Evolutionary conservation across 1,140 invertebrate species (phyloP).

Genomic region (Panulirus ornatus): DNA sequence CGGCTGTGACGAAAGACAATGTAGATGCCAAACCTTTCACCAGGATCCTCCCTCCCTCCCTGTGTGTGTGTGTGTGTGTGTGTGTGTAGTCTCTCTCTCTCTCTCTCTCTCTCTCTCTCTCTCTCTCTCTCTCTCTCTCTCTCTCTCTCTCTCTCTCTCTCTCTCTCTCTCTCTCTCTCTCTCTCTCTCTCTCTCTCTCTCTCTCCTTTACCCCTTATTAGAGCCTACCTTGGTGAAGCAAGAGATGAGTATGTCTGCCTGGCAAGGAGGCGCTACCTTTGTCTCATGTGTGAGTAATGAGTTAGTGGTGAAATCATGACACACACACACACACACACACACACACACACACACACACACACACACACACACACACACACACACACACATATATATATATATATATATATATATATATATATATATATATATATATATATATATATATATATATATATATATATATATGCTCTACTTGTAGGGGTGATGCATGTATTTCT

Average conservation of each 20-base stretch:
- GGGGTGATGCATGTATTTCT: no score
- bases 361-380: slow-evolving; percentile 17
- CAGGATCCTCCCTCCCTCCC: background rate
- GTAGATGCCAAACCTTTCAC: background rate
- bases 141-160: slow-evolving; percentile 43
- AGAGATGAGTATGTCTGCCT: no score
- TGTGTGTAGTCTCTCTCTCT: no score
- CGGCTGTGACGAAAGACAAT: no score
- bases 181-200: background rate
- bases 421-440: background rate
- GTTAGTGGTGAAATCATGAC: background rate
- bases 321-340: slow-evolving; percentile 22
- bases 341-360: slow-evolving; percentile 36
- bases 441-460: slow-evolving; percentile 8
- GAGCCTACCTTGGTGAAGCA: no score
- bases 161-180: slow-evolving; percentile 30
- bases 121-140: slow-evolving; percentile 32
- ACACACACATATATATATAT: background rate
- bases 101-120: slow-evolving; percentile 40
- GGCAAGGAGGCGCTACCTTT: background rate
- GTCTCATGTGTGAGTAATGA: background rate
- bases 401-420: slow-evolving; percentile 1
- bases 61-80: no score
- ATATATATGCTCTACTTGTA: no score
- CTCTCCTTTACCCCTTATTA: no score